A percentile compares a stretch with the other conserved stretches of the same genome.
Conservation (phyloP, 2,888 invertebrate genomes). For the Pandemis corylana region DNA sequence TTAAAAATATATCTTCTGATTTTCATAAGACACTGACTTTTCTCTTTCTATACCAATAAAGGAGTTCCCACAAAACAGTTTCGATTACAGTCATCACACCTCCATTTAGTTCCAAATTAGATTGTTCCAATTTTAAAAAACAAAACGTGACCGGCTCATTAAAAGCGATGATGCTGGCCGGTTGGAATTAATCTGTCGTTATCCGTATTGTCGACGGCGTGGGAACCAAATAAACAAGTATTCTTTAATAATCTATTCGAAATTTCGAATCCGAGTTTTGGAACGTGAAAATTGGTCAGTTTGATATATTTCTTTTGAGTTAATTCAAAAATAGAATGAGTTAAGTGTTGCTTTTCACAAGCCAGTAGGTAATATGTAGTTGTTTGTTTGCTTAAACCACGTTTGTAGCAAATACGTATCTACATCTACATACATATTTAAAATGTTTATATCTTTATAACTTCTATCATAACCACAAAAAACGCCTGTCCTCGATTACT, state of each 20-base stretch:
- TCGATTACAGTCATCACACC: slow-evolving; percentile 2
- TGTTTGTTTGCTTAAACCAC: too few species aligned
- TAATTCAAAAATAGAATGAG: too few species aligned
- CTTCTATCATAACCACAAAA: slow-evolving; percentile 5
- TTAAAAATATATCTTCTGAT: neutral
- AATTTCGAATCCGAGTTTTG: neutral
- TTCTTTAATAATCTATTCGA: slow-evolving; percentile 29
- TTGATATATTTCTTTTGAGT: too few species aligned
- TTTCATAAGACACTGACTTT: neutral
- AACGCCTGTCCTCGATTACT: slow-evolving; percentile 12
- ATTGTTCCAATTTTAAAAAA: slow-evolving; percentile 34
- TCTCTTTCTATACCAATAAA: neutral
- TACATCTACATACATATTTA: too few species aligned
- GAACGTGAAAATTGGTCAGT: neutral
- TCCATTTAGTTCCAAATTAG: slow-evolving; percentile 8
- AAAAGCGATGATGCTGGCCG: slow-evolving; percentile 49
- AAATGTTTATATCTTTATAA: neutral
- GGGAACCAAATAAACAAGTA: slow-evolving; percentile 34
- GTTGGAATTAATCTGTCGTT: slow-evolving; percentile 40
- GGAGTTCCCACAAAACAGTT: slow-evolving; percentile 1
- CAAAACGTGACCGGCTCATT: slow-evolving; percentile 49
- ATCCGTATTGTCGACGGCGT: slow-evolving; percentile 35
- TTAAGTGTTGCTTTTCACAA: too few species aligned
- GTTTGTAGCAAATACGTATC: too few species aligned
- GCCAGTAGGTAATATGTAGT: too few species aligned